Evolutionary conservation across 2,113 vertebrate genomes (phyloP).

Genomic region (Bambusicola thoracicus): DNA sequence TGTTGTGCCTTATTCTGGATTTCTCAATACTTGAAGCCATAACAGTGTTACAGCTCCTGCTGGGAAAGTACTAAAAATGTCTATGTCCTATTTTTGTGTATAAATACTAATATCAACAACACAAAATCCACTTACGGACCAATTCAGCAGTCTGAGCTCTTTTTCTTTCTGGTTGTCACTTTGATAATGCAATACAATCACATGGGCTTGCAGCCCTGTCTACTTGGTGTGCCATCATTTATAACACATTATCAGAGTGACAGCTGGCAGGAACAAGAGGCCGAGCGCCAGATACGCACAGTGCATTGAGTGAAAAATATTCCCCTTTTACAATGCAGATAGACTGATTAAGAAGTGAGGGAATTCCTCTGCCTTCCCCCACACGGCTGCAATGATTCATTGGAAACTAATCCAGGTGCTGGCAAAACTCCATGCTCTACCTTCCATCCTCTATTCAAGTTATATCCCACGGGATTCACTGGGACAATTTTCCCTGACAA

Average conservation of each 20-base stretch:
- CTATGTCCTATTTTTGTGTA: background rate
- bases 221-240: constrained; percentile 57
- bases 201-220: constrained; percentile 44
- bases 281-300: constrained; percentile 54
- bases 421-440: constrained; percentile 34
- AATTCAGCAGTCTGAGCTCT: constrained; percentile 46
- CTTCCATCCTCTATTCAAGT: constrained; percentile 39
- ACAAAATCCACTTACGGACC: constrained; percentile 36
- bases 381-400: constrained; percentile 20
- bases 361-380: constrained; percentile 45
- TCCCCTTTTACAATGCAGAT: constrained; percentile 14
- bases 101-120: constrained; percentile 40
- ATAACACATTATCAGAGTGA: constrained; percentile 66
- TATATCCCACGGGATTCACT: background rate
- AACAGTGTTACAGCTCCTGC: background rate
- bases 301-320: constrained; percentile 46
- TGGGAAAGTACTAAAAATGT: constrained; percentile 5
- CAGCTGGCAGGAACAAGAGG: constrained; percentile 63
- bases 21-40: background rate
- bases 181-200: constrained; percentile 51
- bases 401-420: constrained; percentile 26
- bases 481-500: constrained; percentile 20
- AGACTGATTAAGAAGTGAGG: constrained; percentile 54
- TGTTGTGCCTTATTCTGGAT: background rate
- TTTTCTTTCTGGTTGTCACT: constrained; percentile 65